Evolutionary conservation across 2,113 vertebrate genomes (phyloP).

Genomic region (Spilogale gracilis): DNA sequence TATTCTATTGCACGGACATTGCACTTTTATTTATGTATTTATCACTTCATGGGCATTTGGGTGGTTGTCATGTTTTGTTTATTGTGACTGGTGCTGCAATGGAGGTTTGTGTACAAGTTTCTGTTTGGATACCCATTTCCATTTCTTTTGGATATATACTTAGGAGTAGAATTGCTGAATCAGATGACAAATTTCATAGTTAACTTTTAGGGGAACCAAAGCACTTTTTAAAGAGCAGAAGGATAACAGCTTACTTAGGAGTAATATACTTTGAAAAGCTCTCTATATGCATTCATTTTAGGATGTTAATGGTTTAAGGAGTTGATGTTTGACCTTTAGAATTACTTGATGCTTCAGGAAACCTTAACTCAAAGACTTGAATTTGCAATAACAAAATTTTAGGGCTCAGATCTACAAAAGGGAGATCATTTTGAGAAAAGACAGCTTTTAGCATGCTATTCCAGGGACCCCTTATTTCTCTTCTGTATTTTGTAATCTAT

Average conservation of each 20-base stretch:
- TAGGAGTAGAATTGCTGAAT: background rate
- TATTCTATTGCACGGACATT: background rate
- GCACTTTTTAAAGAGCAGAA: background rate
- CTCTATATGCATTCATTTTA: background rate
- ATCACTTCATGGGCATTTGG: background rate
- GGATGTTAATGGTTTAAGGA: background rate
- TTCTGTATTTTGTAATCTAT: background rate
- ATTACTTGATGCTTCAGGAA: background rate
- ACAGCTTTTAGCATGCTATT: background rate
- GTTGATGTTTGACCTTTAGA: background rate
- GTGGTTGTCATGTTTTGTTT: background rate
- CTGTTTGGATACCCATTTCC: background rate
- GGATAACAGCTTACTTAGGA: background rate
- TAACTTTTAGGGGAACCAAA: background rate
- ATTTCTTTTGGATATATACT: background rate
- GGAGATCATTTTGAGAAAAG: background rate
- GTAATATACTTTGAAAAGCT: background rate
- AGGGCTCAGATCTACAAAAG: background rate
- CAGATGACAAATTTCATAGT: background rate
- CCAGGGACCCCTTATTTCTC: background rate
- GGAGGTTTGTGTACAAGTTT: background rate
- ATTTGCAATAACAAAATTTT: background rate
- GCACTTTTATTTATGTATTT: background rate
- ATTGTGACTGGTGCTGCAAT: background rate
- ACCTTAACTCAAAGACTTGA: background rate